Evolutionary conservation across 2,888 invertebrate genomes (phyloP), one percentile per base, ranked within the genome.

Genomic region (Agonopterix arenella): DNA sequence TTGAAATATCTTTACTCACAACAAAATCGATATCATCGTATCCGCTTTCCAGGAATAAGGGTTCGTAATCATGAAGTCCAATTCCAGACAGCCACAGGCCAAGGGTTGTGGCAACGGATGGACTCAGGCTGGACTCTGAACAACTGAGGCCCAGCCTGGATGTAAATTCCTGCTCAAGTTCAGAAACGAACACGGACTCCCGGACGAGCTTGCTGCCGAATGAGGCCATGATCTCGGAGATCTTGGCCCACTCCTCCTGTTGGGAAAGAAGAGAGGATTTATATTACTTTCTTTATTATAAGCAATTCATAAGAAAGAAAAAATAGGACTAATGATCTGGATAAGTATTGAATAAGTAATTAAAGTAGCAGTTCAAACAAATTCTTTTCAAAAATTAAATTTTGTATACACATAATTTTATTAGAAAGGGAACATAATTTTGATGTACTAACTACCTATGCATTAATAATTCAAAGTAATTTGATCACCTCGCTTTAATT

Each of bases 221-320:
- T 1, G 97, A 96, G 44, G 97, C 97, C 94, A 98, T 96, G 68
- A 98, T 98, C 84, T 97, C 97, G 46, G 96, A 96, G 67, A 98
- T 97, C 86, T 97, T 96, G 18, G 96, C 96, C 96, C 98, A 98
- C 88, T 98, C 98, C 84, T 97, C 97, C 84, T 96, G 93, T 62
- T 58, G 52, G 59, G 56, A 67, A 63, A 59, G 55, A 18, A 40
- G 10, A n/a, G 3, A n/a, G 28, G 7, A 7, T 28, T 28, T 28
- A 28, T 7, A 28, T 7, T 18, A 4, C 18, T 18, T 18, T 18
- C 18, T 4, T 18, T 18, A 18, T 18, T 3, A 18, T 18, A 18
- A 18, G 18, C 13, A 13, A 13, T 13, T 13, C 13, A 18, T 4
- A 18, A 3, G 18, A 18, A 18, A 4, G 2, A 13, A 13, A 4